A percentile compares a stretch with the other conserved stretches of the same genome.
These are phyloP conservation scores for Rana temporaria DNA, from an alignment of 2,113 vertebrate species.

Conservation along the genomic window DNA sequence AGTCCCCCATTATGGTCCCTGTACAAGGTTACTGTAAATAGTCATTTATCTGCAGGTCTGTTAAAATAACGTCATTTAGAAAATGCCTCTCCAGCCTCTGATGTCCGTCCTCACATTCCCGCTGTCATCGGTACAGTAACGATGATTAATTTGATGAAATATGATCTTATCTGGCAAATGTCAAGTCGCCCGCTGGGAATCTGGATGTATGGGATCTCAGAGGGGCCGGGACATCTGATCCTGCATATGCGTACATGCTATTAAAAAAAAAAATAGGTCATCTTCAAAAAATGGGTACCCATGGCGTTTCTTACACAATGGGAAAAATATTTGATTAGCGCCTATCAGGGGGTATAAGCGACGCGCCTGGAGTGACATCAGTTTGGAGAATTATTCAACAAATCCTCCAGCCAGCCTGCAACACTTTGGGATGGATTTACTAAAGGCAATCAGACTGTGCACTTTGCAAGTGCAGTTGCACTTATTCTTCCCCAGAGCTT, in stretches of 20 bases:
- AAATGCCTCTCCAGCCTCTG: background rate
- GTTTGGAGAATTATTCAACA: background rate
- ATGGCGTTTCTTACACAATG: background rate
- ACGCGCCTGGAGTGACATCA: background rate
- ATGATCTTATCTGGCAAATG: constrained; percentile 16
- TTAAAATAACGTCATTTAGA: background rate
- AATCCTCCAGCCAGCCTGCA: too few species aligned
- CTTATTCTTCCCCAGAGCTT: too few species aligned
- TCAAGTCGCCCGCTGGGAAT: constrained; percentile 4
- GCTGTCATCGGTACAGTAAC: constrained; percentile 25
- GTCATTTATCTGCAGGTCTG: background rate
- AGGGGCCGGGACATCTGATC: background rate
- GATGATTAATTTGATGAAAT: constrained; percentile 30
- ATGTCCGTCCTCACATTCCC: constrained; percentile 13
- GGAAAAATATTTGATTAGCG: background rate
- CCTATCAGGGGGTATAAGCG: background rate
- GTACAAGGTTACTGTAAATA: background rate
- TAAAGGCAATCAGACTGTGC: too few species aligned
- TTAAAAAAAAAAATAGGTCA: background rate
- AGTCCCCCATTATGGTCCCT: background rate
- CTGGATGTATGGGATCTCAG: background rate
- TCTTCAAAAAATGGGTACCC: too few species aligned
- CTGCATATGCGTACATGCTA: background rate
- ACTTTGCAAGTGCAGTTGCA: too few species aligned
- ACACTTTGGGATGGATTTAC: too few species aligned